phyloP scores from a whole-genome alignment of 2,888 invertebrate genomes.

The Erebia ligea region DNA sequence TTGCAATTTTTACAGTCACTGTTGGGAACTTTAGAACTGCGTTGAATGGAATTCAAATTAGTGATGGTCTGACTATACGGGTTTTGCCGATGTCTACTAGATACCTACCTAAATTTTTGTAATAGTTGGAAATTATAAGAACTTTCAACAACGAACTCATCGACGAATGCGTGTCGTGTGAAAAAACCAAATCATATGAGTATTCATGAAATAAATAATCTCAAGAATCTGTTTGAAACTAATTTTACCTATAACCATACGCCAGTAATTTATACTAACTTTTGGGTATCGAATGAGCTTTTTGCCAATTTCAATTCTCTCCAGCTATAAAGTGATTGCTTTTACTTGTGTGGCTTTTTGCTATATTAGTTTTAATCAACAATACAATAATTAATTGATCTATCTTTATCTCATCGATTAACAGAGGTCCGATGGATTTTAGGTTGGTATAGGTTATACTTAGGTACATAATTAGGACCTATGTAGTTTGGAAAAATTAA shows the following conservation, averaged over 20 bases:
- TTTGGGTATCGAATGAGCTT: conserved; percentile 6
- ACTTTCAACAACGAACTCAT: neutral
- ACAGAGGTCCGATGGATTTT: too few species aligned
- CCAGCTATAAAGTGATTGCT: neutral
- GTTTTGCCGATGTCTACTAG: too few species aligned
- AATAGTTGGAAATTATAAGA: neutral
- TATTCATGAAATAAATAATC: neutral
- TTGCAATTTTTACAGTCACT: neutral
- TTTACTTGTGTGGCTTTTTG: conserved; percentile 5
- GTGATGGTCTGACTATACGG: too few species aligned
- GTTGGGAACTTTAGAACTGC: too few species aligned
- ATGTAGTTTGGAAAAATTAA: too few species aligned
- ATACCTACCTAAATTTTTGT: too few species aligned
- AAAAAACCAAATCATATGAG: neutral
- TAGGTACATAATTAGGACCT: too few species aligned
- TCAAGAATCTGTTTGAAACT: neutral
- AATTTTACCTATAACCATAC: neutral
- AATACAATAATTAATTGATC: neutral
- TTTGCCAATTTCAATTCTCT: conserved; percentile 16
- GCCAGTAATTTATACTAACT: neutral
- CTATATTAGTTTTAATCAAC: conserved; percentile 10
- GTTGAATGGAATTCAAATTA: too few species aligned
- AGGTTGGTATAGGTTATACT: too few species aligned
- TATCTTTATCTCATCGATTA: too few species aligned
- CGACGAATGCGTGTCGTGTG: neutral